Evolutionary conservation across 2,797 vertebrate genomes (phyloP).

Genomic region (Danio albolineatus): DNA sequence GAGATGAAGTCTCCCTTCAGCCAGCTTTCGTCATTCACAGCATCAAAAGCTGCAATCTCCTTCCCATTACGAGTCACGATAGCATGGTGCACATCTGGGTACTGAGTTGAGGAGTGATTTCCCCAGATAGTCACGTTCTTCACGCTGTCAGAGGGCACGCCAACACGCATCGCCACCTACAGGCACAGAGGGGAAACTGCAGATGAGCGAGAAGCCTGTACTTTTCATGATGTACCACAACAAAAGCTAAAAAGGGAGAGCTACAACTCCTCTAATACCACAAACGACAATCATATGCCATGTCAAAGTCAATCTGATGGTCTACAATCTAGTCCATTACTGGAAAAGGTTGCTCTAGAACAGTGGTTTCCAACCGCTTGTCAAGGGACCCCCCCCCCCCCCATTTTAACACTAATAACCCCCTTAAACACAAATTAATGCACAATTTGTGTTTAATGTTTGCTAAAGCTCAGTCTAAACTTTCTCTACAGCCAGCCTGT

Average conservation of each 20-base stretch:
- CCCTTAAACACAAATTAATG: no score
- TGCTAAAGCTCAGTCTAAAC: no score
- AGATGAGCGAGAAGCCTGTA: background rate
- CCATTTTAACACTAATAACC: no score
- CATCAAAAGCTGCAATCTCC: constrained; percentile 86
- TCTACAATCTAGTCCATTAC: background rate
- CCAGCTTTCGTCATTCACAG: constrained; percentile 92
- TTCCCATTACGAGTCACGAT: constrained; percentile 85
- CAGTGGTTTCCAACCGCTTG: no score
- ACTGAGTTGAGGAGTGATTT: constrained; percentile 96
- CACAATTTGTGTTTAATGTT: no score
- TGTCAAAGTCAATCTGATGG: background rate
- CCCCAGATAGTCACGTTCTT: constrained; percentile 98
- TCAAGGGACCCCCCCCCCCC: no score
- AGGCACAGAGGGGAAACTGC: background rate
- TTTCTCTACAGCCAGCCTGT: no score
- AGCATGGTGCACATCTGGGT: constrained; percentile 93
- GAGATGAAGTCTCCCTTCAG: constrained; percentile 92
- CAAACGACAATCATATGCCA: background rate
- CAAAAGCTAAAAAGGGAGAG: background rate
- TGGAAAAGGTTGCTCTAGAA: background rate
- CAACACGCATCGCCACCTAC: constrained; percentile 90
- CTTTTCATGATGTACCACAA: background rate
- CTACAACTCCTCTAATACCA: background rate
- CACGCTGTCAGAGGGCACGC: constrained; percentile 85